phyloP scores from a whole-genome alignment of 2,797 vertebrate genomes.

The Danio albolineatus region DNA sequence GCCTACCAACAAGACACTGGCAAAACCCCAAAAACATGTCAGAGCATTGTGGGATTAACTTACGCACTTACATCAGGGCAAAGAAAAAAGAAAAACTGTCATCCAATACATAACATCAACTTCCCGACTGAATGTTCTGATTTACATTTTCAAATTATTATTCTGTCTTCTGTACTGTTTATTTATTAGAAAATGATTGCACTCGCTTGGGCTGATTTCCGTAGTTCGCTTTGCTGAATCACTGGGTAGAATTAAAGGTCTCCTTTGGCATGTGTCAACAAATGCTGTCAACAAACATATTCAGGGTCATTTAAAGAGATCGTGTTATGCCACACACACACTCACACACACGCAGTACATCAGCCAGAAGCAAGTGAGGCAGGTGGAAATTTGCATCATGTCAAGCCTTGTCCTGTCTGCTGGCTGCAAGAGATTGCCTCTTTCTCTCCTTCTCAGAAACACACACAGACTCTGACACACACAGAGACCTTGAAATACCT shows the following conservation, averaged over 20 bases:
- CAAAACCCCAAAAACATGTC: not conserved
- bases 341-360: constrained; percentile 27
- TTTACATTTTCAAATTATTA: constrained; percentile 20
- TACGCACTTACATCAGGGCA: not conserved
- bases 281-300: constrained; percentile 53
- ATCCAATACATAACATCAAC: not conserved
- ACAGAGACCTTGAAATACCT: constrained; percentile 44
- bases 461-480: constrained; percentile 39
- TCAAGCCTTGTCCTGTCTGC: constrained; percentile 54
- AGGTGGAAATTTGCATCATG: constrained; percentile 53
- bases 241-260: constrained; percentile 53
- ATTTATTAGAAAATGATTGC: constrained; percentile 33
- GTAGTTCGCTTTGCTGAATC: constrained; percentile 34
- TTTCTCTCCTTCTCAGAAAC: constrained; percentile 16
- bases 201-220: constrained; percentile 22
- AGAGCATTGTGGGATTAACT: not conserved
- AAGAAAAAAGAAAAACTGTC: not conserved
- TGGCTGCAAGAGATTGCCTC: constrained; percentile 37
- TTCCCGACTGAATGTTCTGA: not conserved
- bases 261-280: constrained; percentile 46
- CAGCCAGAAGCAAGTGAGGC: constrained; percentile 44
- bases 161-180: constrained; percentile 14
- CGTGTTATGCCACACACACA: constrained; percentile 34
- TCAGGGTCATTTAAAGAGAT: constrained; percentile 48
- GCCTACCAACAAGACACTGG: not conserved